Evolutionary conservation across 2,113 vertebrate genomes (phyloP).

Genomic region (Antidorcas marsupialis): DNA sequence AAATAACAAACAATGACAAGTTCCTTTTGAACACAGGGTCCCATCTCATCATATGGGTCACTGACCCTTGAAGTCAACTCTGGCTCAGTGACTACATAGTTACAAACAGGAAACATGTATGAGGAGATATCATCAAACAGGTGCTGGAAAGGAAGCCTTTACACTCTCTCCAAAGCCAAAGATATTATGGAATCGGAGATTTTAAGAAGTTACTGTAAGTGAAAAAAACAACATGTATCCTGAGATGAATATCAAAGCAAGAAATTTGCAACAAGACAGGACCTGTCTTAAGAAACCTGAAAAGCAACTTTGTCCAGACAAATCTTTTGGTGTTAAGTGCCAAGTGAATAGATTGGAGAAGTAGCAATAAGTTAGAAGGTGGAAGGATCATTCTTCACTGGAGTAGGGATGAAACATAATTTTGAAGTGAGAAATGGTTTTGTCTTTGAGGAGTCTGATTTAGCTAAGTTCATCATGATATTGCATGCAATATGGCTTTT

Average conservation of each 20-base stretch:
- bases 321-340: not conserved
- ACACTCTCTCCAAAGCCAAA: not conserved
- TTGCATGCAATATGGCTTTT: not conserved
- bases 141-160: not conserved
- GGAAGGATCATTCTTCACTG: not conserved
- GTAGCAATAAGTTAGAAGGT: not conserved
- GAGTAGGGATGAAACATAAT: not conserved
- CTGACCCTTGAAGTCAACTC: too few relatives aligned
- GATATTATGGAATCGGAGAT: not conserved
- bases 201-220: not conserved
- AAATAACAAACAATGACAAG: not conserved
- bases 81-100: not conserved
- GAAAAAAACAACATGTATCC: not conserved
- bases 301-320: not conserved
- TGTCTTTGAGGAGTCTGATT: not conserved
- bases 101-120: not conserved
- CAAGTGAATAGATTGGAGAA: not conserved
- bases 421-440: not conserved
- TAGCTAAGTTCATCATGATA: not conserved
- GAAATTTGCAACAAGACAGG: not conserved
- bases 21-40: not conserved
- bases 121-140: not conserved
- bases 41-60: fast-evolving
- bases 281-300: not conserved
- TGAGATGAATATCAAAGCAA: not conserved